Percentiles rank a stretch among this genome's conserved stretches.
Evolutionary conservation across 2,888 invertebrate species (phyloP).

Genomic region (Sphaerophoria taeniata): DNA sequence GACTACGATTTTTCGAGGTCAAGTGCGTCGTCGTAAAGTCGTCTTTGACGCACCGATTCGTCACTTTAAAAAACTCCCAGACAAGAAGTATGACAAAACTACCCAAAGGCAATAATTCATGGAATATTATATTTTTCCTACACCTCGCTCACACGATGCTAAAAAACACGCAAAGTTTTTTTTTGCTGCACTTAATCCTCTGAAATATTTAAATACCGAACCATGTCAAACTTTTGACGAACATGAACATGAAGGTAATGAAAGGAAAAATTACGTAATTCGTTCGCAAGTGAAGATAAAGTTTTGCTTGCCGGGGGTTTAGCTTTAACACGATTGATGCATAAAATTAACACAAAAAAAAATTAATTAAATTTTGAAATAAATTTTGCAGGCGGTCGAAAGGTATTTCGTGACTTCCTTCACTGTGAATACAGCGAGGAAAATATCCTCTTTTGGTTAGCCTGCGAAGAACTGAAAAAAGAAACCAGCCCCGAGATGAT

Average conservation of each 20-base stretch:
- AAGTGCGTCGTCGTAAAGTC: constrained; percentile 32
- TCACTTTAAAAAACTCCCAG: neutral
- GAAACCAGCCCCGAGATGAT: constrained; percentile 96
- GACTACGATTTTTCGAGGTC: constrained; percentile 39
- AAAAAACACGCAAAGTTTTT: constrained; percentile 45
- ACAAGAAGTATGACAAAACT: constrained; percentile 21
- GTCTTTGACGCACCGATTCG: constrained; percentile 21
- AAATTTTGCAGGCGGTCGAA: constrained; percentile 90
- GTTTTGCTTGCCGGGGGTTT: neutral
- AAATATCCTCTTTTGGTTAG: constrained; percentile 99
- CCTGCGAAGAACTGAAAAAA: constrained; percentile 98
- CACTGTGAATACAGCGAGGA: constrained; percentile 99
- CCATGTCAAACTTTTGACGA: neutral
- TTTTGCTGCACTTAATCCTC: neutral
- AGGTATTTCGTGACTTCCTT: constrained; percentile 97
- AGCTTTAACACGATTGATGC: no score
- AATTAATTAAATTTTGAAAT: no score
- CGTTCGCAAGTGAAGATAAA: neutral
- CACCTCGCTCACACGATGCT: neutral
- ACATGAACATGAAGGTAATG: constrained; percentile 10
- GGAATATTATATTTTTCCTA: constrained; percentile 38
- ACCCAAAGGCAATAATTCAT: constrained; percentile 52
- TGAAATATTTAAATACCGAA: neutral
- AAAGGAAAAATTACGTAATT: constrained; percentile 28
- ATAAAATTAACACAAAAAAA: no score